Evolutionary conservation across 64 coral and sea anemone species (phyloP), one percentile per base, ranked within the genome.

Genomic region (Porites lutea): DNA sequence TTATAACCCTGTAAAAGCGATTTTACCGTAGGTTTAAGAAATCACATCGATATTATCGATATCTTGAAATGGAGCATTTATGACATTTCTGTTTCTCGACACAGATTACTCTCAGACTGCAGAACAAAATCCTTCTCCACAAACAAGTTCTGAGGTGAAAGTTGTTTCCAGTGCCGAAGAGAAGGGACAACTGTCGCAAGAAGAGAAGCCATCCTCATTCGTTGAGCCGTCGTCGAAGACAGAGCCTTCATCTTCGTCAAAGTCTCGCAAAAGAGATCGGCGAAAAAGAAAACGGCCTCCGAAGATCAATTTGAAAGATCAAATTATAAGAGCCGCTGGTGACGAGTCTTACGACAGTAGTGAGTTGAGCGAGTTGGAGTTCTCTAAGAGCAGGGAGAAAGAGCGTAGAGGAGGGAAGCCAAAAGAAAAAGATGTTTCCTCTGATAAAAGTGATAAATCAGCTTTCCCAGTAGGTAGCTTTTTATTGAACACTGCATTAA

Each of bases 341-440:
- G 82, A 92, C 60, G 90, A 92, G 14, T 92, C 90, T 43, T 69
- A 49, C 4, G 90, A 87, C 14, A 92, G 90, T 48, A 83, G 81
- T 68, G 90, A 92, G 19, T 19, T 92, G 20, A 92, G 90, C 18
- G 90, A 92, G 50, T 48, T 64, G 44, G 71, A 65, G 13, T 64
- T 87, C 19, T 11, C 14, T 74, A 55, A 88, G 48, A 88, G 68
- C 12, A 88, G 69, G 19, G 70, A 48, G 5, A 19, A 50, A 0
- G 46, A 68, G 1, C 66, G 46, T 8, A 51, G 18, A 9, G 52
- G 68, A 67, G 45, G n/a, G 8, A 83, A 18, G 19, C 27, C 7
- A 6, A 47, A 64, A 65, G 57, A 83, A 10, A 15, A 89, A 15
- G 55, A 82, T 71, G 7, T 5, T 14, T 73, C 72, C 3, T 44